Percentiles rank a stretch among this genome's conserved stretches.
These are phyloP conservation scores for Cisticola juncidis DNA, from an alignment of 2,113 vertebrate genomes.

Conservation along the genomic window DNA sequence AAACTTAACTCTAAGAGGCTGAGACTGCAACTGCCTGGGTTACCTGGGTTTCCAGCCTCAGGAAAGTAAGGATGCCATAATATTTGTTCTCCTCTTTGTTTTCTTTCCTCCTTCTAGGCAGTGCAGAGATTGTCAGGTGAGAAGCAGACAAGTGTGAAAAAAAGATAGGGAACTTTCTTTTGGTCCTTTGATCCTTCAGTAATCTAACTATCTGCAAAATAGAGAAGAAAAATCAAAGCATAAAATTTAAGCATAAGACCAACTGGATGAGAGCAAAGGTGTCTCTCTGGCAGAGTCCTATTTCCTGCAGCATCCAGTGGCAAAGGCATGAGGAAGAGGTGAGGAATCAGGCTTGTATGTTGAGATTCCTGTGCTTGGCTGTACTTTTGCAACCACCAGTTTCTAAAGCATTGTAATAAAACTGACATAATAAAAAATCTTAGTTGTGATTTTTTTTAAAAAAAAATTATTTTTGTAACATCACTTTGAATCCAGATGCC, in stretches of 20 bases:
- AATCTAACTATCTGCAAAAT: neutral
- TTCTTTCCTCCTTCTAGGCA: neutral
- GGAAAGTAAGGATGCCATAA: neutral
- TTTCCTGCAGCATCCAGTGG: neutral
- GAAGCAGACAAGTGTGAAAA: neutral
- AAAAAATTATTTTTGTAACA: neutral
- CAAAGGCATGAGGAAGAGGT: neutral
- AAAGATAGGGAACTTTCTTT: neutral
- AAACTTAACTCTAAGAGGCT: neutral
- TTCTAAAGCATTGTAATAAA: neutral
- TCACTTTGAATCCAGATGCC: neutral
- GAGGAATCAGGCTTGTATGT: neutral
- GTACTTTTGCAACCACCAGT: neutral
- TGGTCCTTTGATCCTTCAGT: neutral
- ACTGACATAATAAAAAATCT: neutral
- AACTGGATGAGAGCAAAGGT: neutral
- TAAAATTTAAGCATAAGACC: neutral
- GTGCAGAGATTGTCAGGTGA: neutral
- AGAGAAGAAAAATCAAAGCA: neutral
- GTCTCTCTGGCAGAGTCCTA: neutral
- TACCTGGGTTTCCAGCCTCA: neutral
- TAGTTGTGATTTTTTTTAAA: too few species aligned
- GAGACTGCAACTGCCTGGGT: neutral
- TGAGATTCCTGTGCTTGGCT: neutral
- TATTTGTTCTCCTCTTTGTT: neutral